phyloP scores from a whole-genome alignment of 1,140 invertebrate species.

The Drosophila mojavensis region DNA sequence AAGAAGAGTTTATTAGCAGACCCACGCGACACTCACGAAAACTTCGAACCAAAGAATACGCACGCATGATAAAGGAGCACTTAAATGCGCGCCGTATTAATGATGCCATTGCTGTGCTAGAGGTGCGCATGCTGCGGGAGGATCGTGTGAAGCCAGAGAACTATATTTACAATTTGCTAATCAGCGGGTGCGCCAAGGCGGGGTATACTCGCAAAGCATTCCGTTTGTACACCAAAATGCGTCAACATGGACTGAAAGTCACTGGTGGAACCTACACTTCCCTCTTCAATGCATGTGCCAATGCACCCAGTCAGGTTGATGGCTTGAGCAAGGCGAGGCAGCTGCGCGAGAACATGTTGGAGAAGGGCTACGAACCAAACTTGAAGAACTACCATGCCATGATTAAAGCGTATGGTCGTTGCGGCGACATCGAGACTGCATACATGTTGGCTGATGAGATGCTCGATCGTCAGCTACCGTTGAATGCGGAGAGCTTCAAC shows the following conservation, averaged over 20 bases:
- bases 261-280: slow-evolving; percentile 91
- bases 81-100: slow-evolving; percentile 87
- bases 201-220: slow-evolving; percentile 95
- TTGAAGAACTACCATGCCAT: slow-evolving; percentile 92
- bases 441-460: slow-evolving; percentile 94
- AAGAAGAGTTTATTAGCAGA: slow-evolving; percentile 85
- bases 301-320: slow-evolving; percentile 88
- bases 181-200: slow-evolving; percentile 90
- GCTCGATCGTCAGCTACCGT: slow-evolving; percentile 87
- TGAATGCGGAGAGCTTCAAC: slow-evolving; percentile 90
- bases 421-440: slow-evolving; percentile 90
- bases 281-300: slow-evolving; percentile 94
- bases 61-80: slow-evolving; percentile 88
- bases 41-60: slow-evolving; percentile 87
- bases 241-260: slow-evolving; percentile 88
- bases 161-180: slow-evolving; percentile 92
- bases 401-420: slow-evolving; percentile 95
- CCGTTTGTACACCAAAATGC: slow-evolving; percentile 92
- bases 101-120: slow-evolving; percentile 91
- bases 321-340: slow-evolving; percentile 87
- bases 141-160: slow-evolving; percentile 91
- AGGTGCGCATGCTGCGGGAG: slow-evolving; percentile 89
- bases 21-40: slow-evolving; percentile 84
- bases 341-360: slow-evolving; percentile 88
- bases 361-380: slow-evolving; percentile 89